A percentile compares a stretch with the other conserved stretches of the same genome.
Conservation (phyloP, 2,797 vertebrate genomes). For the Sparidentex hasta region DNA sequence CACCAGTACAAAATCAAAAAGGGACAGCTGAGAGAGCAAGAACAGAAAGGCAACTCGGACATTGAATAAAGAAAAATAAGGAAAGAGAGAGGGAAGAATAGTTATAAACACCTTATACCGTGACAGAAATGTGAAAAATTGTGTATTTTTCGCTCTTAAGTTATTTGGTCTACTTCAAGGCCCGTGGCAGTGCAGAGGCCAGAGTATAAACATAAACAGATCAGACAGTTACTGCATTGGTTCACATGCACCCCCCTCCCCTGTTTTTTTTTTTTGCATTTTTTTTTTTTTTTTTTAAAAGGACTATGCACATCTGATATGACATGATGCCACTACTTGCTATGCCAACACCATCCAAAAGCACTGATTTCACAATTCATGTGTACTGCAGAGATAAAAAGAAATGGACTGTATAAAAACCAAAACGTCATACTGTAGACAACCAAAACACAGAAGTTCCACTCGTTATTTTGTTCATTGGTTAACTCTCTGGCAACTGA, state of each 20-base stretch:
- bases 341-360: slow-evolving; percentile 84
- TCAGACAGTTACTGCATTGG: slow-evolving; percentile 85
- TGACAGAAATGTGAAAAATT: slow-evolving; percentile 77
- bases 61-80: slow-evolving; percentile 73
- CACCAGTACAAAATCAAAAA: slow-evolving; percentile 83
- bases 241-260: slow-evolving; percentile 83
- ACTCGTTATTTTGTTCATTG: slow-evolving; percentile 73
- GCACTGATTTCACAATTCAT: slow-evolving; percentile 83
- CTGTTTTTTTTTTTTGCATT: slow-evolving; percentile 44
- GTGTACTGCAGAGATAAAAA: slow-evolving; percentile 79
- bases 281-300: slow-evolving; percentile 19
- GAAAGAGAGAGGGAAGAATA: slow-evolving; percentile 70
- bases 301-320: slow-evolving; percentile 84
- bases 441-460: slow-evolving; percentile 68
- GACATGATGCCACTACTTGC: slow-evolving; percentile 82
- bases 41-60: slow-evolving; percentile 87
- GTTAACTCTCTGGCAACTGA: slow-evolving; percentile 70
- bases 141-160: slow-evolving; percentile 75
- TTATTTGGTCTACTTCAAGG: slow-evolving; percentile 88
- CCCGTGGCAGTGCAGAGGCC: slow-evolving; percentile 72
- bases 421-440: slow-evolving; percentile 65
- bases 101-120: slow-evolving; percentile 80
- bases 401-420: slow-evolving; percentile 73
- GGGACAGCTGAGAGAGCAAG: slow-evolving; percentile 73
- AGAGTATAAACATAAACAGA: slow-evolving; percentile 80